Evolutionary conservation across 2,797 vertebrate genomes (phyloP), one percentile per base, ranked within the genome.

Genomic region (Lagorchestes hirsutus): DNA sequence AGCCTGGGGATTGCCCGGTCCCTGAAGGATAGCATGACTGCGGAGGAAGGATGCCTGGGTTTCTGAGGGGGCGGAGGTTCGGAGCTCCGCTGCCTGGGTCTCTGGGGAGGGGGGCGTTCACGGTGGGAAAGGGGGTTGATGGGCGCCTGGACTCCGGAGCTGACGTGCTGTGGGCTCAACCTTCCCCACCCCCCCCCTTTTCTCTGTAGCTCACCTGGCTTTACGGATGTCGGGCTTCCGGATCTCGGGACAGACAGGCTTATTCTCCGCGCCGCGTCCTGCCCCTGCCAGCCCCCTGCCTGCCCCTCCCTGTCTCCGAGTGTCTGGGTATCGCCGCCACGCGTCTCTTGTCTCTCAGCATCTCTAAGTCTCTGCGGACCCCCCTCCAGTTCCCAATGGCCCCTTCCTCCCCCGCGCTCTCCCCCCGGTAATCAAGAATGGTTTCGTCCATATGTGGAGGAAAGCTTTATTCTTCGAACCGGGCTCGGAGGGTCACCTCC

Each of bases 121-220:
- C 34, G 62, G 34, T 18, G 62, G 62, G 34, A 67, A 67, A n/a
- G 34, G 62, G 62, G 62, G 62, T 34, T 18, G 16, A 67, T 16
- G 34, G 67, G 67, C 67, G 67, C n/a, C 67, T 24, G n/a, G 67
- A 74, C 67, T 40, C n/a, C 67, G n/a, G 18, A 74, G 67, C 67
- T 74, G 67, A 74, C n/a, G 67, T 40, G 67, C 67, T 9, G 67
- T 13, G 67, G 34, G 34, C 97, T 97, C 97, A 95, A 97, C 97
- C 95, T 97, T 91, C 56, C 22, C 96, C 97, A 82, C 67, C 95
- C 97, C 93, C 46, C 91, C 94, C 91, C 93, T 67, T 29, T 97
- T 94, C 94, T 56, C 96, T 87, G 31, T n/a, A 91, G 94, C 98
- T 98, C 97, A 98, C 98, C 98, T 98, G 95, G 90, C 95, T 93